These are phyloP conservation scores for Oncorhynchus nerka DNA, from an alignment of 2,113 vertebrate species.

Conservation along the genomic window DNA sequence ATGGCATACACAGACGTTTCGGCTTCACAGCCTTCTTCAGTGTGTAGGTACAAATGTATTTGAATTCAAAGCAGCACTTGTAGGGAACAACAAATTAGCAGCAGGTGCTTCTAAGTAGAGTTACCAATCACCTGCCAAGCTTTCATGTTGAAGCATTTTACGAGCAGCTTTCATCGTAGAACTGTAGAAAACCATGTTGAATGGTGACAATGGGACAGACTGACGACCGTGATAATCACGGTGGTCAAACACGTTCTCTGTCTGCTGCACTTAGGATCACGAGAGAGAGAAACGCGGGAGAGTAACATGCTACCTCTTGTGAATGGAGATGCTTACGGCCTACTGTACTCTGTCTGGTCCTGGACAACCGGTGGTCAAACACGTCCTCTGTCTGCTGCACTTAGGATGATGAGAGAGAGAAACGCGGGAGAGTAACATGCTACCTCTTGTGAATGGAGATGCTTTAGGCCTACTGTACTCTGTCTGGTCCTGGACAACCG, in stretches of 20 bases:
- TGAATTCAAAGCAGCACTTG: too few relatives aligned
- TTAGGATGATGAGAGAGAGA: constrained; percentile 2
- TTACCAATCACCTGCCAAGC: not conserved
- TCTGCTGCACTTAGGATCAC: constrained; percentile 43
- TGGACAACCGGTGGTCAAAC: too few relatives aligned
- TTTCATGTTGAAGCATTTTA: constrained; percentile 40
- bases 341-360: constrained; percentile 21
- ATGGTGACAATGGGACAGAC: constrained; percentile 42
- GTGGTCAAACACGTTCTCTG: constrained; percentile 34
- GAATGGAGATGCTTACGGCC: constrained; percentile 61
- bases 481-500: not conserved
- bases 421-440: constrained; percentile 74
- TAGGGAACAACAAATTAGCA: too few relatives aligned
- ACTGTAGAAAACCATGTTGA: constrained; percentile 4
- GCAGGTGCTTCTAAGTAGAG: too few relatives aligned
- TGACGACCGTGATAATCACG: constrained; percentile 63
- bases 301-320: constrained; percentile 76
- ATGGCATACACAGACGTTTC: too few relatives aligned
- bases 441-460: constrained; percentile 66
- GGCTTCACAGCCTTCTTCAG: too few relatives aligned
- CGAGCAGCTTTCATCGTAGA: constrained; percentile 44
- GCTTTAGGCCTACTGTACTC: constrained; percentile 55
- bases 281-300: constrained; percentile 53
- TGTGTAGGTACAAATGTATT: too few relatives aligned
- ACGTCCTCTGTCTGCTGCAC: too few relatives aligned